Conservation (phyloP, 2,797 vertebrate species). For the Muscicapa comitata region DNA sequence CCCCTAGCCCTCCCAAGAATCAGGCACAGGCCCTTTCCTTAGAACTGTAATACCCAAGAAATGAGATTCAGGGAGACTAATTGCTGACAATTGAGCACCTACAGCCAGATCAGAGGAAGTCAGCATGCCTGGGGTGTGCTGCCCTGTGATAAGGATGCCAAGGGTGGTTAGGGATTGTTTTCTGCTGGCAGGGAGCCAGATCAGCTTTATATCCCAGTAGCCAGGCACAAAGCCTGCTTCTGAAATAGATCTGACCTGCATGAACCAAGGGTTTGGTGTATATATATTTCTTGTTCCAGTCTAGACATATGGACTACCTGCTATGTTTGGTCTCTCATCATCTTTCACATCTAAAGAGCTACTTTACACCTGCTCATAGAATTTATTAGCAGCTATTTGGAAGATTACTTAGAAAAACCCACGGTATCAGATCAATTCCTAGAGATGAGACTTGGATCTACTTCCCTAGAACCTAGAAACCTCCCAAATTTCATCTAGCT, state of each 20-base stretch:
- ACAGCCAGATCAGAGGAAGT: not conserved
- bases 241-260: not conserved
- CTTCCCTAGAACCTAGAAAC: not conserved
- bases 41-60: not conserved
- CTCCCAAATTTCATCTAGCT: not conserved
- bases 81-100: not conserved
- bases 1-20: slow-evolving; percentile 32
- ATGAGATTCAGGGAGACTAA: not conserved
- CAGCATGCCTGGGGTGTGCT: not conserved
- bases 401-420: not conserved
- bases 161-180: not conserved
- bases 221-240: not conserved
- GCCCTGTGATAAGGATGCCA: not conserved
- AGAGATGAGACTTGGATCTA: not conserved
- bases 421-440: not conserved
- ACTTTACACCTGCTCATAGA: not conserved
- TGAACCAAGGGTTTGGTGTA: not conserved
- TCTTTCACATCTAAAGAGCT: not conserved
- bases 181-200: not conserved
- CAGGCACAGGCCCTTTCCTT: not conserved
- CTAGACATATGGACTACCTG: not conserved
- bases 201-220: not conserved
- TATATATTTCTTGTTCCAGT: not conserved
- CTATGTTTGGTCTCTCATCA: not conserved
- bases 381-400: not conserved